Evolutionary conservation across 1,140 invertebrate species (phyloP), one percentile per base, ranked within the genome.

Genomic region (Notospermus geniculatus): DNA sequence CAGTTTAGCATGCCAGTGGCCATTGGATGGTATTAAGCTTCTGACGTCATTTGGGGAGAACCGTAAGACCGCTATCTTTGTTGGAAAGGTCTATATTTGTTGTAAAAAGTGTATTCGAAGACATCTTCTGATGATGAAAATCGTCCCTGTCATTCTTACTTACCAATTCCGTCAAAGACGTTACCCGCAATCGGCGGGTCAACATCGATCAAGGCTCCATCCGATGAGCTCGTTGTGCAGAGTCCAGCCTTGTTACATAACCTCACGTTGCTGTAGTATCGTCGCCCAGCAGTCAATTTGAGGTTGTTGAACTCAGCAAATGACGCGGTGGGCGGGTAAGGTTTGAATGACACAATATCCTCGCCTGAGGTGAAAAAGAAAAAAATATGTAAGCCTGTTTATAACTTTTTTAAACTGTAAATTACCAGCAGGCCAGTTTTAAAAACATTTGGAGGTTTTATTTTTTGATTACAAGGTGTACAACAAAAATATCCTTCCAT

Each of bases 151-250:
- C n/a, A n/a, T n/a, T n/a, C n/a, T n/a, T 59, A 30, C 36, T 52
- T 54, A 69, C 67, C 64, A 28, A 39, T 64, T 45, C 67, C 67
- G 60, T 69, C 67, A 60, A 60, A 59, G 19, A 69, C 64, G 2
- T 56, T 57, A 30, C 67, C 67, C 19, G 60, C 13, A 7, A 29
- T 15, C 17, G 67, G 67, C 2, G 28, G 45, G 2, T 19, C 11
- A 28, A 58, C 53, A 54, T 66, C 64, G 13, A 63, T 28, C 5
- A 53, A 30, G 30, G 66, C 57, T 17, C 67, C 67, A 58, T 69
- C 67, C 11, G 64, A 66, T 13, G 52, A 59, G 9, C 54, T 64
- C 27, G 30, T 60, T 27, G 43, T 64, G 28, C 58, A 52, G 5
- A 67, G 55, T 0, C 63, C 66, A 36, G 56, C 59, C 23, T 39